A percentile compares a stretch with the other conserved stretches of the same genome.
Conservation (phyloP, 1,140 invertebrate genomes). For the Helicoverpa armigera region DNA sequence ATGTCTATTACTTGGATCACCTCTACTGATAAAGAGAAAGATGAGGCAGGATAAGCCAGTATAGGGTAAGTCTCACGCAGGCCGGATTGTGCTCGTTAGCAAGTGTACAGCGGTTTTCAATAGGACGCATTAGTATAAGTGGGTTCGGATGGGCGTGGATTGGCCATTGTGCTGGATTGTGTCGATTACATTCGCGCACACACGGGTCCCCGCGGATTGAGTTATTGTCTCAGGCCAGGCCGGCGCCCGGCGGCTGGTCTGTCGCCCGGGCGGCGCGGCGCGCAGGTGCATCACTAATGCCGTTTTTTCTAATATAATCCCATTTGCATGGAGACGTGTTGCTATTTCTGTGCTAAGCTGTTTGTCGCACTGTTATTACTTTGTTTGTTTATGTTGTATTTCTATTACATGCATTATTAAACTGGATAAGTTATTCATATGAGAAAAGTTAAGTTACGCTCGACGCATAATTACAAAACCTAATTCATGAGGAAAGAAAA, state of each 20-base stretch:
- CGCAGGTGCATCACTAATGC: constrained; percentile 52
- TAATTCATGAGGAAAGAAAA: too few relatives aligned
- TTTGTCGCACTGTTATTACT: constrained; percentile 28
- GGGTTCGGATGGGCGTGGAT: constrained; percentile 61
- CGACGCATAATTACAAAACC: too few relatives aligned
- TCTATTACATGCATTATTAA: constrained; percentile 9
- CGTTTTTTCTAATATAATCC: constrained; percentile 37
- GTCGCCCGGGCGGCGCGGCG: constrained; percentile 52
- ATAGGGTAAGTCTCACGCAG: constrained; percentile 51
- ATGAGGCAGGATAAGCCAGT: not conserved
- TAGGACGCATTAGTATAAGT: constrained; percentile 71
- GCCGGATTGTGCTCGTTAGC: constrained; percentile 59
- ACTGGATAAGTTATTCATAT: not conserved
- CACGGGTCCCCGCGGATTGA: constrained; percentile 64
- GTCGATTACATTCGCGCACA: constrained; percentile 63
- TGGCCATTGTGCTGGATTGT: constrained; percentile 65
- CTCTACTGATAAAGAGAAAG: constrained; percentile 7
- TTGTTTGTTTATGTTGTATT: not conserved
- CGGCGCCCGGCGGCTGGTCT: constrained; percentile 47
- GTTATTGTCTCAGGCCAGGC: constrained; percentile 66
- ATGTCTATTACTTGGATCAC: constrained; percentile 23
- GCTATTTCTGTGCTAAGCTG: constrained; percentile 25
- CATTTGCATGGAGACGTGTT: constrained; percentile 27
- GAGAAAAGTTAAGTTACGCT: too few relatives aligned
- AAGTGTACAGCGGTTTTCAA: constrained; percentile 61